Evolutionary conservation across 1,140 invertebrate species (phyloP), one percentile per base, ranked within the genome.

Genomic region (fruit fly (Drosophila melanogaster)): DNA sequence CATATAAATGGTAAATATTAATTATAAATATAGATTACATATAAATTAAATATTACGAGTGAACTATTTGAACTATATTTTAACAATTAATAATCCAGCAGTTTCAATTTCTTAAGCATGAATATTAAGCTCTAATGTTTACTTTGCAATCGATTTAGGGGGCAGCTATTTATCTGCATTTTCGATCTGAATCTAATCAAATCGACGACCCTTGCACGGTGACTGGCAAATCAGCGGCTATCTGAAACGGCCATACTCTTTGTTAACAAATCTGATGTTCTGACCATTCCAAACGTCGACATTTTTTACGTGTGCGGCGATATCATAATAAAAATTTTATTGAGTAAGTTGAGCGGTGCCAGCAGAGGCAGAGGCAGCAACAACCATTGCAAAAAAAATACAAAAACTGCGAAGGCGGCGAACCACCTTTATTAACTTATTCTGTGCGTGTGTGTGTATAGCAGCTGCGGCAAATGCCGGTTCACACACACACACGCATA

Each of bases 291-390:
- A 26, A 69, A 30, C 41, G 51, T 12, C 55, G 19, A 51, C 57
- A 47, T 46, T 79, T 67, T 65, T 60, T 70, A 70, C 81, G 78
- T 77, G 41, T 78, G 37, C 54, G 66, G 35, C 87, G 79, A 91
- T 91, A 91, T 91, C 84, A 91, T 91, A 91, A 91, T 91, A 91
- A 90, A 91, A 90, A 76, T 91, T 86, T 84, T 91, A 91, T 91
- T 91, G 90, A 91, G 90, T 91, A 91, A 91, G 90, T 90, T 83
- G 71, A 83, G 83, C 75, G 67, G 43, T 43, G 51, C 30, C 40
- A 8, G 54, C 46, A 50, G 50, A 49, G 51, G 47, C 46, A 50
- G 50, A 49, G 51, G 47, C 57, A 70, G 54, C 70, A 84, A 67
- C 56, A 41, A 59, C 60, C 71, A 72, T 77, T 72, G 81, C 81